Evolutionary conservation across 2,797 vertebrate genomes (phyloP).

Genomic region (Glyptemys insculpta): DNA sequence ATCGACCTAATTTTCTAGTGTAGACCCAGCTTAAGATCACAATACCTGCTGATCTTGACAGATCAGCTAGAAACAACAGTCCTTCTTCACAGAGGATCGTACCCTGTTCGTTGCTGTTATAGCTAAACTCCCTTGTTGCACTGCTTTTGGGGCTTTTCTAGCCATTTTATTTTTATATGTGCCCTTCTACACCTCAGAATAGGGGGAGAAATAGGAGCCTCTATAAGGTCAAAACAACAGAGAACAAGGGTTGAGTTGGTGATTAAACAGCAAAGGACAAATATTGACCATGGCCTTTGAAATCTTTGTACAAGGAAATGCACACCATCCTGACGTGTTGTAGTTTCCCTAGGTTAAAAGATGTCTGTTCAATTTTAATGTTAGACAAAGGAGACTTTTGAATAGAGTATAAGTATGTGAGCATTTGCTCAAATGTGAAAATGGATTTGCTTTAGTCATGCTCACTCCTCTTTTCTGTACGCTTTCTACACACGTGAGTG

Average conservation of each 20-base stretch:
- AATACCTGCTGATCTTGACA: background rate
- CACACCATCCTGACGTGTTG: background rate
- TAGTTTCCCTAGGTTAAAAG: background rate
- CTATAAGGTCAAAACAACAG: background rate
- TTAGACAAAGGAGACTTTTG: background rate
- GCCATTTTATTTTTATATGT: background rate
- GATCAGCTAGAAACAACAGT: background rate
- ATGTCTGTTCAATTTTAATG: background rate
- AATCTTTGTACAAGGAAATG: background rate
- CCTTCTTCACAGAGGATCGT: background rate
- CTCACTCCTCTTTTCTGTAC: background rate
- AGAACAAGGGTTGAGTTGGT: background rate
- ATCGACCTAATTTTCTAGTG: background rate
- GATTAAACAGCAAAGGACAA: background rate
- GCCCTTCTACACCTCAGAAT: background rate
- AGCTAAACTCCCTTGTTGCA: background rate
- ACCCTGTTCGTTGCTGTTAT: background rate
- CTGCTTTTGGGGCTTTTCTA: background rate
- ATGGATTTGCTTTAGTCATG: background rate
- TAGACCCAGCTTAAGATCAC: background rate
- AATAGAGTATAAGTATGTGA: background rate
- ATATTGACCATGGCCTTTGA: background rate
- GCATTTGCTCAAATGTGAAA: background rate
- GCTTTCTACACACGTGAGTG: background rate
- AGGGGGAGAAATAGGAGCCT: background rate